Base-by-base conservation (phyloP, 2,797 vertebrate species). In the Spheniscus humboldti region DNA sequence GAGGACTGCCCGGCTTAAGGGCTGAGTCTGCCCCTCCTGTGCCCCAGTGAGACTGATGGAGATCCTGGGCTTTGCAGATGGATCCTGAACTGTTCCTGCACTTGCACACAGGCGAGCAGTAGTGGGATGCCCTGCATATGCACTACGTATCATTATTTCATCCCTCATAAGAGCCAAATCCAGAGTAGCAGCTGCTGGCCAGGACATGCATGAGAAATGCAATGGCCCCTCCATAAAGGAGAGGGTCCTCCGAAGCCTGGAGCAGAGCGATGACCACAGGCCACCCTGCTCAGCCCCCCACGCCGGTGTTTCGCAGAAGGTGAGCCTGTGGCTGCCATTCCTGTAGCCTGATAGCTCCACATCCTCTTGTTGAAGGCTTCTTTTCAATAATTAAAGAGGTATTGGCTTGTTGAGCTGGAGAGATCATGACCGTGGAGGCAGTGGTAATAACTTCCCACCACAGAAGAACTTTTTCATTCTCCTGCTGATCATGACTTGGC, bases 381-480 rank as follows among this genome's bases (percentile, higher is more conserved):
- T 76, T 81, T 79, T 97, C 79, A 97, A 96, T 95, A 92, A 97
- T 93, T 95, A 90, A 96, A 94, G 90, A 85, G 63, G 35, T 55
- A 87, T 93, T 90, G 88, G 90, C 80, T 95, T 92, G 59, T 87
- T 81, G 90, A 93, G 83, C 91, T 77, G 57, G 19, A 85, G 86
- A 94, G 92, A 92, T 92, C 96, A 83, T 87, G 57, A 4, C 91
- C 1, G 4, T 52, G 88, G 68, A 88, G 55, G 50, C 90, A 90
- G 25, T 43, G 74, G 93, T 94, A 86, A 95, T 96, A 87, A 92
- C 88, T 95, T 90, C 41, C 67, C 84, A 72, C 78, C 62, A 56
- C 72, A 69, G 90, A 88, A 92, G 82, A 96, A 84, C 64, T 90
- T 94, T 86, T 93, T 88, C 95, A 82, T 94, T 92, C 91, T 93